These are phyloP conservation scores for Trachymyrmex septentrionalis DNA, from an alignment of 1,140 invertebrate species.

Conservation along the genomic window DNA sequence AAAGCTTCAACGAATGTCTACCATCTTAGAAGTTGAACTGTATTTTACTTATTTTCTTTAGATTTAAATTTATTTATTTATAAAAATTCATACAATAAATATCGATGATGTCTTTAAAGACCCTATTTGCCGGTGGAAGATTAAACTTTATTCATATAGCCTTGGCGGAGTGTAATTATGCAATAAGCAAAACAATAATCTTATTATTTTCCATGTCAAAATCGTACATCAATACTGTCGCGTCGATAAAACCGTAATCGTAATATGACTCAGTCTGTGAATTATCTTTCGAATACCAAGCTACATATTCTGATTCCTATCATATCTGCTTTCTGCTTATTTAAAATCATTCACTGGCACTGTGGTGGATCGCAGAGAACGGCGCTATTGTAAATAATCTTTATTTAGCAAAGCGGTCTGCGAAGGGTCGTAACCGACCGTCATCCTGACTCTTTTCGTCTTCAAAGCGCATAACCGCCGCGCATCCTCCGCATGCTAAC, in stretches of 20 bases:
- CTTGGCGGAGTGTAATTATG: background rate
- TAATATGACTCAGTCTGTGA: background rate
- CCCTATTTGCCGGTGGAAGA: no score
- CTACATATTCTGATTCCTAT: background rate
- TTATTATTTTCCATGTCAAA: background rate
- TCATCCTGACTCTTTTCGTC: slow-evolving; percentile 29
- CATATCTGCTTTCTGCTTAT: background rate
- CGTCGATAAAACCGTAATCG: slow-evolving; percentile 21
- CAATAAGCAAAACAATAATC: background rate
- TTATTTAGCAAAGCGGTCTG: slow-evolving; percentile 25
- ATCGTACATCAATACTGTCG: background rate
- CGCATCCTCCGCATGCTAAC: slow-evolving; percentile 57
- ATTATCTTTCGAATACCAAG: slow-evolving; percentile 12
- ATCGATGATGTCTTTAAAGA: no score
- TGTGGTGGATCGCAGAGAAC: background rate
- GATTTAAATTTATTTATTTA: no score
- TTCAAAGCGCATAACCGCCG: slow-evolving; percentile 38
- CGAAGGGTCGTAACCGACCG: background rate
- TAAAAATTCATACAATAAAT: no score
- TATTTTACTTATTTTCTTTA: no score
- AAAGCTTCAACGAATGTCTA: no score
- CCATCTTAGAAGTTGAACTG: no score
- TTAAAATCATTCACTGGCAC: slow-evolving; percentile 9
- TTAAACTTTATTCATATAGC: no score
- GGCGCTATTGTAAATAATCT: background rate